Evolutionary conservation across 2,888 invertebrate genomes (phyloP).

Genomic region (Meiosimyza platycephala): DNA sequence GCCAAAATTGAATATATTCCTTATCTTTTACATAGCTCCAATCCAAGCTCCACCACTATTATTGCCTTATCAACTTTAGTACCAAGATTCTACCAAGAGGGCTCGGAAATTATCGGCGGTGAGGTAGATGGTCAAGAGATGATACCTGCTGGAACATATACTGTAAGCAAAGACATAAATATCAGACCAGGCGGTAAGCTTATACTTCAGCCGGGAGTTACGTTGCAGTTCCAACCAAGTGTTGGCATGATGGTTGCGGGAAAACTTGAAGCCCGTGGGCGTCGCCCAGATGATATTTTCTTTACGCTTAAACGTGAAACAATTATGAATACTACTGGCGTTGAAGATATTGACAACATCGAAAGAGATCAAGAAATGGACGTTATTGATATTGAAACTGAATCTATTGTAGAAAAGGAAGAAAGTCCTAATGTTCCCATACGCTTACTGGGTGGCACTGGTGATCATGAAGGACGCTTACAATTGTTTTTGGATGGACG

Average conservation of each 20-base stretch:
- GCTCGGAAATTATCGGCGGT: slow-evolving; percentile 83
- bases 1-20: slow-evolving; percentile 93
- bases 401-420: slow-evolving; percentile 70
- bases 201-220: slow-evolving; percentile 88
- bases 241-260: slow-evolving; percentile 98
- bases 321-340: slow-evolving; percentile 74
- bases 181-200: slow-evolving; percentile 93
- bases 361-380: slow-evolving; percentile 61
- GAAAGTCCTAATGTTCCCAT: slow-evolving; percentile 75
- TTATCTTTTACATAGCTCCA: slow-evolving; percentile 88
- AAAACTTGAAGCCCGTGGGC: slow-evolving; percentile 84
- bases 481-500: slow-evolving; percentile 85
- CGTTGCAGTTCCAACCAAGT: slow-evolving; percentile 88
- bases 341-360: slow-evolving; percentile 68
- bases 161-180: slow-evolving; percentile 93
- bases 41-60: slow-evolving; percentile 87
- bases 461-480: slow-evolving; percentile 86
- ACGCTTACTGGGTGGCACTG: slow-evolving; percentile 83
- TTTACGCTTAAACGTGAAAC: slow-evolving; percentile 84
- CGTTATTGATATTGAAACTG: slow-evolving; percentile 69
- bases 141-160: slow-evolving; percentile 85
- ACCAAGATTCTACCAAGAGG: slow-evolving; percentile 79
- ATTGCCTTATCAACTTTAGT: slow-evolving; percentile 82
- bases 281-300: slow-evolving; percentile 81
- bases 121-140: slow-evolving; percentile 93